Evolutionary conservation across 64 coral and sea anemone species (phyloP).

Genomic region (Porites lutea): DNA sequence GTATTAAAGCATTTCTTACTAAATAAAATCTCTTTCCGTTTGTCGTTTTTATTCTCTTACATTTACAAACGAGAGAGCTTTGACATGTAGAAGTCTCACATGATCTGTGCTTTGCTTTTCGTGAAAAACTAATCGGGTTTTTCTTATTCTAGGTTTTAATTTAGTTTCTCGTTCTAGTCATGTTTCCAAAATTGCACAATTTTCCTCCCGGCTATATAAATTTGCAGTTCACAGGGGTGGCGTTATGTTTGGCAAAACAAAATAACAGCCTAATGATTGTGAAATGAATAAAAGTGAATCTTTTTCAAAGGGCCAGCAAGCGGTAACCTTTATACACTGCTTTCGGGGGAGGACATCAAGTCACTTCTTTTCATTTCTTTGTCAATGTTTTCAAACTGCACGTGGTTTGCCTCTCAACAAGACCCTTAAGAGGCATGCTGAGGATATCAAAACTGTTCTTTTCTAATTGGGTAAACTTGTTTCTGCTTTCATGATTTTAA

Average conservation of each 20-base stretch:
- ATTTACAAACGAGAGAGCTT: too few relatives aligned
- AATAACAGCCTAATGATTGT: neutral
- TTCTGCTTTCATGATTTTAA: neutral
- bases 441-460: slow-evolving; percentile 11
- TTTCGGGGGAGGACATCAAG: slow-evolving; percentile 5
- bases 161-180: neutral
- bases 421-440: neutral
- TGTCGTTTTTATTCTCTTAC: too few relatives aligned
- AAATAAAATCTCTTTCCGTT: too few relatives aligned
- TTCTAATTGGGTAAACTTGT: neutral
- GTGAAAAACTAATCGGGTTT: neutral
- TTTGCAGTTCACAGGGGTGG: neutral
- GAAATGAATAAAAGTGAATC: neutral
- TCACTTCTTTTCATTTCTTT: neutral
- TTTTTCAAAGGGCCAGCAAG: slow-evolving; percentile 23
- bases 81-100: too few relatives aligned
- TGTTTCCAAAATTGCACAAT: neutral
- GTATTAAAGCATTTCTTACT: too few relatives aligned
- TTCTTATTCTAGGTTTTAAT: neutral
- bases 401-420: neutral
- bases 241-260: slow-evolving; percentile 29
- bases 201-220: neutral
- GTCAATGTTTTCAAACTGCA: neutral
- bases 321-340: neutral
- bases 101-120: neutral